These are phyloP conservation scores for Camponotus vicinus DNA, from an alignment of 1,140 invertebrate species.

Conservation along the genomic window DNA sequence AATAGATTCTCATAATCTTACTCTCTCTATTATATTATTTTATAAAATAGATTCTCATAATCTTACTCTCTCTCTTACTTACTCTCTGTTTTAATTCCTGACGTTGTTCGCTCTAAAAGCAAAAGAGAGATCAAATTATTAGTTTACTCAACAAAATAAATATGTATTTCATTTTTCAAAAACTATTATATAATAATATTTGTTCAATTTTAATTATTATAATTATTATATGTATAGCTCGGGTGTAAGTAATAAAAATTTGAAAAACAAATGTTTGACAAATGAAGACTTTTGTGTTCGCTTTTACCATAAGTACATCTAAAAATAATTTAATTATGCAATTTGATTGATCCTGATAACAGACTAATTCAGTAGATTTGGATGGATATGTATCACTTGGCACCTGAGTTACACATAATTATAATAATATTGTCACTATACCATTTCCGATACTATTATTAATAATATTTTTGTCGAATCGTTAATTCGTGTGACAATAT, in stretches of 20 bases:
- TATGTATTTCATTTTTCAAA: neutral
- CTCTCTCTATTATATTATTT: neutral
- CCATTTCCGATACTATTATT: neutral
- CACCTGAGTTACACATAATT: neutral
- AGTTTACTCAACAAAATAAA: constrained; percentile 1
- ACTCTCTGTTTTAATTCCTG: neutral
- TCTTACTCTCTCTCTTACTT: neutral
- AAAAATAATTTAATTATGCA: too few relatives aligned
- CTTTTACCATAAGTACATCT: too few relatives aligned
- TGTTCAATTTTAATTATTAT: neutral
- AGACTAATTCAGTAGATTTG: too few relatives aligned
- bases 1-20: neutral
- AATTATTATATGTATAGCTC: constrained; percentile 3
- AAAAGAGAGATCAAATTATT: constrained; percentile 27
- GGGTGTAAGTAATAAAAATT: too few relatives aligned
- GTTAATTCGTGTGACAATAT: neutral
- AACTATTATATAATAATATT: neutral
- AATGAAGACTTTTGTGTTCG: too few relatives aligned
- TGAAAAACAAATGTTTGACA: too few relatives aligned
- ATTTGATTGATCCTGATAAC: too few relatives aligned
- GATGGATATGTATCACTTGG: too few relatives aligned
- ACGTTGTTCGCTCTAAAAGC: neutral
- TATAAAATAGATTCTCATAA: neutral
- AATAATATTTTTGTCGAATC: neutral
- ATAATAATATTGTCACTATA: neutral